Evolutionary conservation across 2,797 vertebrate genomes (phyloP).

Genomic region (Sebastes baramenuke): DNA sequence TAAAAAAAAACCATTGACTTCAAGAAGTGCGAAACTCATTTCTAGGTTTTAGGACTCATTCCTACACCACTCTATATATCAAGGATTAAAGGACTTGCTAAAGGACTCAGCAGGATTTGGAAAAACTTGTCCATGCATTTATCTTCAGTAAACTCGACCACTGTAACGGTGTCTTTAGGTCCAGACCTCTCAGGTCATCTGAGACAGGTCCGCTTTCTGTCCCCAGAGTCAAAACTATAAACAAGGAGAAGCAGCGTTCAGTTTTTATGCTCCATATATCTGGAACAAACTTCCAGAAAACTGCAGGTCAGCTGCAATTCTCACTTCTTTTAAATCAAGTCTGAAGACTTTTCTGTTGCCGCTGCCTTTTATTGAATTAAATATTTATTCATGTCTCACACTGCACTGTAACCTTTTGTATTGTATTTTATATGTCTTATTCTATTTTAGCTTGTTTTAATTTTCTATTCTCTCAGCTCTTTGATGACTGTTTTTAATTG

Average conservation of each 20-base stretch:
- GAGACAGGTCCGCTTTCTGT: not conserved
- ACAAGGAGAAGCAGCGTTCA: not conserved
- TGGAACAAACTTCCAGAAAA: not conserved
- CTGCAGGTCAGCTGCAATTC: not conserved
- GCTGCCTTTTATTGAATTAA: not conserved
- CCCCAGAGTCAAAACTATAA: not conserved
- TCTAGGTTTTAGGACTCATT: too few species aligned
- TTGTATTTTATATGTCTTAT: not conserved
- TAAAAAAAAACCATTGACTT: too few species aligned
- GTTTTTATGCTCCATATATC: not conserved
- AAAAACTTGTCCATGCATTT: not conserved
- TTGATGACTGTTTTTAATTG: not conserved
- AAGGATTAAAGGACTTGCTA: not conserved
- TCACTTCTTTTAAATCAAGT: too few species aligned
- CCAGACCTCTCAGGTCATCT: not conserved
- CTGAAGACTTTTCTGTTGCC: too few species aligned
- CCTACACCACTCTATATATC: not conserved
- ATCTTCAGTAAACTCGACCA: not conserved
- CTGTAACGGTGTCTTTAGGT: not conserved
- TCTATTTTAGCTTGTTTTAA: not conserved
- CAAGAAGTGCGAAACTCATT: too few species aligned
- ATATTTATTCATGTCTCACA: not conserved
- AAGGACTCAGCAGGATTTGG: not conserved
- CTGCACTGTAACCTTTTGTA: not conserved
- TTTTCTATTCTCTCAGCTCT: not conserved